Conservation (phyloP, 2,113 vertebrate genomes). For the Halcyon senegalensis region DNA sequence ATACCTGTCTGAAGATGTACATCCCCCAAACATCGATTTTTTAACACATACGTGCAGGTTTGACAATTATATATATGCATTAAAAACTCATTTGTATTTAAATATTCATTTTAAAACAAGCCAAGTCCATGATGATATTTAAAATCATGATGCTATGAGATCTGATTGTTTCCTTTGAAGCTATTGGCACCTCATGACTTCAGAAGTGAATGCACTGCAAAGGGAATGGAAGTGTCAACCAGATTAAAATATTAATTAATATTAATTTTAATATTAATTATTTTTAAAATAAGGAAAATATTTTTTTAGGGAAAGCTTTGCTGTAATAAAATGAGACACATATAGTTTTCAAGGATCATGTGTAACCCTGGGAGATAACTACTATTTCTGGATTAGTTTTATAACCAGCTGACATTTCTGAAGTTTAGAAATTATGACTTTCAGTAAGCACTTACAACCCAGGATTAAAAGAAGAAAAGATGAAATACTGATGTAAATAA, state of each 20-base stretch:
- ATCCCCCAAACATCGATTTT: neutral
- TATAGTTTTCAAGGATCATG: neutral
- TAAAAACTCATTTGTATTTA: neutral
- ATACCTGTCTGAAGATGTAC: neutral
- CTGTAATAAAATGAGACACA: neutral
- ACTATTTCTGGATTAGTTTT: neutral
- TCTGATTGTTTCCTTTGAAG: neutral
- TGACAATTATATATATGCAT: accelerated
- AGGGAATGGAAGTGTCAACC: neutral
- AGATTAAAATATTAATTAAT: neutral
- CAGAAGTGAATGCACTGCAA: neutral
- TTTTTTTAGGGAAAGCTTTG: neutral
- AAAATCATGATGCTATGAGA: neutral
- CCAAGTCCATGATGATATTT: neutral
- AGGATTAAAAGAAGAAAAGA: neutral
- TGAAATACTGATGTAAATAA: neutral
- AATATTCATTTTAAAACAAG: neutral
- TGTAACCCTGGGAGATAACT: neutral
- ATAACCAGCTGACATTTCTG: neutral
- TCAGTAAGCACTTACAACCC: neutral
- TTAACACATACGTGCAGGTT: neutral
- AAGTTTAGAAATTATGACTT: neutral
- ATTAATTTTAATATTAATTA: too few relatives aligned
- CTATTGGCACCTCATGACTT: neutral
- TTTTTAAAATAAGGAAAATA: neutral